Percentiles rank a stretch among this genome's conserved stretches.
phyloP scores from a whole-genome alignment of 1,140 invertebrate genomes.

The Melanaphis sacchari region DNA sequence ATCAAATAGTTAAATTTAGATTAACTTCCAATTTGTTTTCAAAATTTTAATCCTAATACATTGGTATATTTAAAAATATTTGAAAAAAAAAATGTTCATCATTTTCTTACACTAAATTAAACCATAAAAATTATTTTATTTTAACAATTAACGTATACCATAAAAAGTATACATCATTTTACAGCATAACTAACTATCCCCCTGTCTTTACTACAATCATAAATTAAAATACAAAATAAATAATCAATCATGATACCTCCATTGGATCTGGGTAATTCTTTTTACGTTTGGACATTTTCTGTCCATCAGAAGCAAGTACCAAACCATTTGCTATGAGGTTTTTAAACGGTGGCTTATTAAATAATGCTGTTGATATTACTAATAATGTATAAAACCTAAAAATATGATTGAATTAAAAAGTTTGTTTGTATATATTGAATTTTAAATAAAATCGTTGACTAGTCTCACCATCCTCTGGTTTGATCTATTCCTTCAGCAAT shows the following conservation, averaged over 20 bases:
- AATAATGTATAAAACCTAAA: conserved; percentile 92
- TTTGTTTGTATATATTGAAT: neutral
- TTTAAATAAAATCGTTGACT: conserved; percentile 55
- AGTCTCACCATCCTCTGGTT: conserved; percentile 86
- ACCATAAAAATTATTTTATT: neutral
- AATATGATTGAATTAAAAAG: neutral
- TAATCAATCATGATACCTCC: conserved; percentile 72
- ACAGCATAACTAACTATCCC: neutral
- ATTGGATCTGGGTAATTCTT: conserved; percentile 98
- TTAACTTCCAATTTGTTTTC: no score
- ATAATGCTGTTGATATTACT: conserved; percentile 93
- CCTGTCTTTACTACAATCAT: neutral
- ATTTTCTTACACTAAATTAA: neutral
- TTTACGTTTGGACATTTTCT: conserved; percentile 99
- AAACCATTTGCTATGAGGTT: conserved; percentile 97
- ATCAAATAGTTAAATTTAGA: neutral
- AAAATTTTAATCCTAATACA: neutral
- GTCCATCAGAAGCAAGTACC: conserved; percentile 92
- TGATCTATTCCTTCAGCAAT: conserved; percentile 99
- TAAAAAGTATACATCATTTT: neutral
- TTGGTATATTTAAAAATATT: neutral
- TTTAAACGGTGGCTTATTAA: conserved; percentile 96
- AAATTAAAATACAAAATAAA: neutral
- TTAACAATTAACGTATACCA: no score
- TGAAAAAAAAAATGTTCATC: no score